Conservation (phyloP, 1,140 invertebrate genomes). For the Platyscapa corneri region DNA sequence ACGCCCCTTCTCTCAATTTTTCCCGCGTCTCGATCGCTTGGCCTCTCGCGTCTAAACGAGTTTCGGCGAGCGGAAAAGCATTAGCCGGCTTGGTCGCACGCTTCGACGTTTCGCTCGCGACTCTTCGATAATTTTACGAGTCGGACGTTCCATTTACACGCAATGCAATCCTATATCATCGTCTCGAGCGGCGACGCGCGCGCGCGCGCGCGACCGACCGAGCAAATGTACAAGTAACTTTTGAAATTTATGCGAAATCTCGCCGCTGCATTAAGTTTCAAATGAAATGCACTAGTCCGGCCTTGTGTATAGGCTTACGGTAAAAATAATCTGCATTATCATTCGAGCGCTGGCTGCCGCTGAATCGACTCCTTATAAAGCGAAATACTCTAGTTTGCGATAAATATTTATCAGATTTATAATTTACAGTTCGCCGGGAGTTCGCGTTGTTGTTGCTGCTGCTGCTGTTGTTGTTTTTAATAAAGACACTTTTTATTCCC, state of each 20-base stretch:
- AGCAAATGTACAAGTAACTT: slow-evolving; percentile 6
- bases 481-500: too few species aligned
- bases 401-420: not conserved
- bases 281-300: not conserved
- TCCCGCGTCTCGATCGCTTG: slow-evolving; percentile 25
- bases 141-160: not conserved
- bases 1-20: not conserved
- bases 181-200: too few species aligned
- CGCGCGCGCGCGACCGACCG: not conserved
- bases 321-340: too few species aligned
- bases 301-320: not conserved
- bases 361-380: not conserved
- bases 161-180: not conserved
- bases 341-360: not conserved
- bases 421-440: too few species aligned
- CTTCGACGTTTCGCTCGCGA: slow-evolving; percentile 28
- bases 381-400: not conserved
- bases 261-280: not conserved
- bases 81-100: not conserved
- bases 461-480: too few species aligned
- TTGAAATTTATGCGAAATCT: slow-evolving; percentile 18
- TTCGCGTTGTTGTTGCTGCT: too few species aligned
- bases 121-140: slow-evolving; percentile 43
- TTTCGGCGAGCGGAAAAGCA: not conserved
- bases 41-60: slow-evolving; percentile 28